Conservation (phyloP, 2,797 vertebrate species). For the Sebastes steindachneri region DNA sequence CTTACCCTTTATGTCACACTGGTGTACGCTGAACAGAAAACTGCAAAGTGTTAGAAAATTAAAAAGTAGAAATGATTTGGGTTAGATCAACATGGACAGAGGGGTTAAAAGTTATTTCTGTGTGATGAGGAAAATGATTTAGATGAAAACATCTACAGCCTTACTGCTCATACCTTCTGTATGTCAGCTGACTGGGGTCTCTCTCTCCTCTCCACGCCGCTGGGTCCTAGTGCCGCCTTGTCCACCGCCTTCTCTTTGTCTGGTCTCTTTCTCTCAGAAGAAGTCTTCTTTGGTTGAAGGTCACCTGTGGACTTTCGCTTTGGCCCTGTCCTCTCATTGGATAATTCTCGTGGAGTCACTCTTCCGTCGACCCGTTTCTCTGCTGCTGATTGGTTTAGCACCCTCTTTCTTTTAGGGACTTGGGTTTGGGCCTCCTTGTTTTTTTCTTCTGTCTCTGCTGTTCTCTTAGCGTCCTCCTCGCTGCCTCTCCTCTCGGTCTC, state of each 20-base stretch:
- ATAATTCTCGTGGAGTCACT: neutral
- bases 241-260: constrained; percentile 21
- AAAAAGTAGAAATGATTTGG: neutral
- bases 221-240: neutral
- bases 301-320: constrained; percentile 8
- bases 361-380: constrained; percentile 1
- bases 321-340: neutral
- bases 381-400: neutral
- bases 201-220: constrained; percentile 10
- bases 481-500: neutral
- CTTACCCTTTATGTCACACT: constrained; percentile 26
- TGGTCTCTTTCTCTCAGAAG: neutral
- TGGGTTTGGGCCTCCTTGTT: neutral
- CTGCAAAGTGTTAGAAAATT: constrained; percentile 6
- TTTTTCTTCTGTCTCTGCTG: neutral
- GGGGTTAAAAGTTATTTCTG: neutral
- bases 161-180: constrained; percentile 61
- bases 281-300: neutral
- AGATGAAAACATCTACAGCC: neutral
- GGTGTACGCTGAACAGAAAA: constrained; percentile 1
- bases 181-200: constrained; percentile 1
- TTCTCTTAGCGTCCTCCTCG: neutral
- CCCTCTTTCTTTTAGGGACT: neutral
- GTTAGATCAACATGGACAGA: neutral
- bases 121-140: neutral